Base-by-base conservation (phyloP, 1,140 invertebrate species). In the Drosophila teissieri region DNA sequence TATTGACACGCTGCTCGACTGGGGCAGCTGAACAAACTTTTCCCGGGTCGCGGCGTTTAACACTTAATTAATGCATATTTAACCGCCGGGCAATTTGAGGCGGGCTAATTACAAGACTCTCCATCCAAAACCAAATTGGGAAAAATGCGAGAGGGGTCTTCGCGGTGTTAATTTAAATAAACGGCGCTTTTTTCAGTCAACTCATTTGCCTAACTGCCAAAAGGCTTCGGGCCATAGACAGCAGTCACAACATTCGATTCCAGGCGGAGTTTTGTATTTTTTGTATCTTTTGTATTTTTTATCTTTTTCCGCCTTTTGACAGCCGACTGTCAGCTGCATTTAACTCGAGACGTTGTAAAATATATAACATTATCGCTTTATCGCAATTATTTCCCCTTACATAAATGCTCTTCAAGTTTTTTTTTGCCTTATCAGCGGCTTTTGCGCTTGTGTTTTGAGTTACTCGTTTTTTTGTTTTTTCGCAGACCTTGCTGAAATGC, bases 1-100 rank as follows among this genome's bases (percentile, higher is more conserved):
- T 63, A 63, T 63, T 74, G 58, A 7, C 27, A 7, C 37, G 27
- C 37, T 15, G 56, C 37, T 54, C 24, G 34, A 15, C 7, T 15
- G 44, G 8, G 54, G 27, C 76, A 54, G 76, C 76, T 80, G 69
- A 40, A 31, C 34, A 83, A 65, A 70, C 74, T 83, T 74, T 74
- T 74, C 45, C 37, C 67, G 40, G 57, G 40, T 54, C 49, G 44
- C 34, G 45, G 75, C 72, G 65, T 61, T 84, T 84, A 84, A 65
- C 82, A 81, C 82, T 77, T 73, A 89, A 88, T 88, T 83, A 89
- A 89, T 88, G 83, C 83, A 83, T 61, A 88, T 83, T 79, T 79
- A 79, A 73, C 61, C 58, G 55, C 49, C 57, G 78, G 73, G 49
- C 73, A 85, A 85, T 86, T 81, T 67, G 45, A 86, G 53, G 56